A percentile compares a stretch with the other conserved stretches of the same genome.
phyloP scores from a whole-genome alignment of 2,113 vertebrate genomes.

The Corythornis madagascariensis region DNA sequence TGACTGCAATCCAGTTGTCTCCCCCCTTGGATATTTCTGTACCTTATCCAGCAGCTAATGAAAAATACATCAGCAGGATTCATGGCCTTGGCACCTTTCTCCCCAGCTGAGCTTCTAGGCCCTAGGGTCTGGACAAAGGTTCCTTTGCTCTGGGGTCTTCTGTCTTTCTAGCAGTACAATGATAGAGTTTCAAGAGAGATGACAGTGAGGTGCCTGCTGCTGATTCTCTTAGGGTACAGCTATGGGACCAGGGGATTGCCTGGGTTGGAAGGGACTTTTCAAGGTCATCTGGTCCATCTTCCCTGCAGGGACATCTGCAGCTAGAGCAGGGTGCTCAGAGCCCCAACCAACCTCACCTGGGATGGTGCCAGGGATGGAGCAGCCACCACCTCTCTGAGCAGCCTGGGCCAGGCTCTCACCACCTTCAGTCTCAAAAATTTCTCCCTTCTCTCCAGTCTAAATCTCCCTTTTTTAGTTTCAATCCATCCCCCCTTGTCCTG shows the following conservation, averaged over 20 bases:
- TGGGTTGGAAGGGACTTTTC: too few relatives aligned
- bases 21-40: background rate
- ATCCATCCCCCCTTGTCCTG: too few relatives aligned
- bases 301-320: too few relatives aligned
- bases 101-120: background rate
- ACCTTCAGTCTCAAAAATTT: too few relatives aligned
- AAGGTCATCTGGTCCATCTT: too few relatives aligned
- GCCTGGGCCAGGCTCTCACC: too few relatives aligned
- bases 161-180: background rate
- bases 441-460: too few relatives aligned
- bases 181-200: background rate
- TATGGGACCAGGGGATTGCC: background rate
- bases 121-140: background rate
- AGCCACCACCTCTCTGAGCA: too few relatives aligned
- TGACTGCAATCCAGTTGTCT: background rate
- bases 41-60: background rate
- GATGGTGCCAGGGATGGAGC: too few relatives aligned
- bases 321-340: too few relatives aligned
- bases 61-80: background rate
- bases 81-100: background rate
- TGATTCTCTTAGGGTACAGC: background rate
- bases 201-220: background rate
- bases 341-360: too few relatives aligned
- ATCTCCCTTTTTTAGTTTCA: too few relatives aligned
- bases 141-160: background rate